These are phyloP conservation scores for Anodontia alba DNA, from an alignment of 2,888 invertebrate species.

Conservation along the genomic window DNA sequence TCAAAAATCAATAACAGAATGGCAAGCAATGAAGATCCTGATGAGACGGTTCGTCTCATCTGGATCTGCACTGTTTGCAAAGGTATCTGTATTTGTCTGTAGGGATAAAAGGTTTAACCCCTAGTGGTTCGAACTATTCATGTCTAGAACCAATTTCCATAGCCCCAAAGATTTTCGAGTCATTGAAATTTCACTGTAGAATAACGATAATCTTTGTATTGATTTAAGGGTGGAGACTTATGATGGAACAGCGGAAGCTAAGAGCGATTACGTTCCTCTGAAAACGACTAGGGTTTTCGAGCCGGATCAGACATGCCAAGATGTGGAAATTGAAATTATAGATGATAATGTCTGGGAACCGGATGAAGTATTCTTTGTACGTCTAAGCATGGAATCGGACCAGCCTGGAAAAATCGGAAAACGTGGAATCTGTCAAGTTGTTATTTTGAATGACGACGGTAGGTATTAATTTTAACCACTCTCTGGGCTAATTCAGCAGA, in stretches of 20 bases:
- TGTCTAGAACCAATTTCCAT: no score
- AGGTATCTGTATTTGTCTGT: no score
- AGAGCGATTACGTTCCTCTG: conserved; percentile 87
- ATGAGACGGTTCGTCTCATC: no score
- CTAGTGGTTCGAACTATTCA: no score
- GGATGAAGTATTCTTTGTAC: conserved; percentile 88
- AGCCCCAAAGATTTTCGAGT: no score
- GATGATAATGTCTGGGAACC: conserved; percentile 88
- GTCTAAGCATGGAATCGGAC: conserved; percentile 83
- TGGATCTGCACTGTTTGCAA: no score
- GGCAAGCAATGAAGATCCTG: no score
- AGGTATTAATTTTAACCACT: conserved; percentile 56
- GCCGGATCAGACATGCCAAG: conserved; percentile 86
- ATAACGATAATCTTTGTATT: no score
- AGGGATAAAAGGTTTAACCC: no score
- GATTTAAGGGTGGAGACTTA: conserved; percentile 86
- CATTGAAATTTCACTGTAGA: no score
- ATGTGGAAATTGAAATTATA: conserved; percentile 86
- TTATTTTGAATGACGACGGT: conserved; percentile 88
- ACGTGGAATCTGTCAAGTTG: conserved; percentile 87
- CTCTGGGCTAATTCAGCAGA: no score
- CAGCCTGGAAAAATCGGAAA: conserved; percentile 85
- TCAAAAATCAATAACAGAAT: no score
- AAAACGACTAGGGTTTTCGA: conserved; percentile 87
- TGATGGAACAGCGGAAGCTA: conserved; percentile 87